Base-by-base conservation (phyloP, 2,113 vertebrate genomes). In the Rhabdornis inornatus region DNA sequence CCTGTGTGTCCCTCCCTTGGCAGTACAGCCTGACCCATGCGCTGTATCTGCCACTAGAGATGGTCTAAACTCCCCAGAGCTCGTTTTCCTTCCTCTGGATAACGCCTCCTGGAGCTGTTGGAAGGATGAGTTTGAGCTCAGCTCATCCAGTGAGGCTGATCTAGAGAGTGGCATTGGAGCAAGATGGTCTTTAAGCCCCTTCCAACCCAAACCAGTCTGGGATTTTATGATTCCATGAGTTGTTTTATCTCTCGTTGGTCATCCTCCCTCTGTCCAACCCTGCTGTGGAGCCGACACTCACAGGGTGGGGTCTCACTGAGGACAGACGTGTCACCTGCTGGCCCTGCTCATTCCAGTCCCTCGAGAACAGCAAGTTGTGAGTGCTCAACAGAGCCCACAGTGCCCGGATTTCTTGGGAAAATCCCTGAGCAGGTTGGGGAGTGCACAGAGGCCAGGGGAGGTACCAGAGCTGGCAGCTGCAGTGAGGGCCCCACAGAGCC, bases 381-480 rank as follows among this genome's bases (percentile, higher is more conserved):
- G 76, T 6, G 37, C 68, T 53, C 52, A n/a, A 0, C 0, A 0
- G 55, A 42, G 47, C 28, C n/a, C 4, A 2, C 35, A 37, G 7
- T 20, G 44, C 18, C 28, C 59, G n/a, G 79, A 4, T 53, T 47
- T 23, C 6, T 1, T 10, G 31, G 66, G 28, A 11, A 28, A 13
- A 66, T 18, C 44, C 25, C 37, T 0, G 5, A 65, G 35, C 15
- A 28, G 30, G 24, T 0, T 60, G 77, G 44, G 44, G 11, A 57
- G 21, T 1, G 7, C 47, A 3, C n/a, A 14, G 52, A 28, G 23
- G 13, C 25, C 59, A 6, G 45, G 63, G 0, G 11, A 87, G n/a
- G 15, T 5, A 4, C 50, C 72, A 31, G 30, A 24, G 5, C 63
- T 40, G 69, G 55, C 40, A 19, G 47, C 63, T 79, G 19, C 25